A percentile compares a stretch with the other conserved stretches of the same genome.
Evolutionary conservation across 2,888 invertebrate species (phyloP).

Genomic region (Halocaridina rubra): DNA sequence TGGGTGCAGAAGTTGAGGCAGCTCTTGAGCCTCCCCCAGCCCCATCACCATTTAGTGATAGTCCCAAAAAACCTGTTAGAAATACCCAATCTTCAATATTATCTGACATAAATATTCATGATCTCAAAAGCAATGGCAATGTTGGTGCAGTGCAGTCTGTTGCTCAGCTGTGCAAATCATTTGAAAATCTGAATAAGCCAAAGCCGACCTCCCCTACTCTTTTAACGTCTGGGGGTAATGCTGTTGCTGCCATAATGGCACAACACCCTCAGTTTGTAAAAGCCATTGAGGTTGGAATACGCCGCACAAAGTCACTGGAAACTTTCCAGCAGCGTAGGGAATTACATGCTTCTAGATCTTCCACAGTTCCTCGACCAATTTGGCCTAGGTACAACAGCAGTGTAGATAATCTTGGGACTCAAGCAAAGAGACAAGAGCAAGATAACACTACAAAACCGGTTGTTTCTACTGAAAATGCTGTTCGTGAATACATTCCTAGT

Average conservation of each 20-base stretch:
- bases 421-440: neutral
- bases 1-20: neutral
- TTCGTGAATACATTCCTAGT: neutral
- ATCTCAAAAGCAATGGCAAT: neutral
- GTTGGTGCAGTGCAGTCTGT: neutral
- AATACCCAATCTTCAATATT: too few species aligned
- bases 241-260: constrained; percentile 14
- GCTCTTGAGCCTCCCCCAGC: neutral
- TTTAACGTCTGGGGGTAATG: neutral
- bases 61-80: neutral
- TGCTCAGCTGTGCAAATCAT: constrained; percentile 4
- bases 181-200: neutral
- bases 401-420: neutral
- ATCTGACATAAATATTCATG: too few species aligned
- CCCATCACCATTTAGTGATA: neutral
- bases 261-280: constrained; percentile 40
- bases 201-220: neutral
- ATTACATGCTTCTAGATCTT: neutral
- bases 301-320: constrained; percentile 32
- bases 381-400: constrained; percentile 31
- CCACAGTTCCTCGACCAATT: constrained; percentile 40
- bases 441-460: neutral
- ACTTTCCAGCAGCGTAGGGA: neutral
- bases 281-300: constrained; percentile 37
- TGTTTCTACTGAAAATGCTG: neutral